These are phyloP conservation scores for Stegana nigrithorax DNA, from an alignment of 2,888 invertebrate species.

Conservation along the genomic window DNA sequence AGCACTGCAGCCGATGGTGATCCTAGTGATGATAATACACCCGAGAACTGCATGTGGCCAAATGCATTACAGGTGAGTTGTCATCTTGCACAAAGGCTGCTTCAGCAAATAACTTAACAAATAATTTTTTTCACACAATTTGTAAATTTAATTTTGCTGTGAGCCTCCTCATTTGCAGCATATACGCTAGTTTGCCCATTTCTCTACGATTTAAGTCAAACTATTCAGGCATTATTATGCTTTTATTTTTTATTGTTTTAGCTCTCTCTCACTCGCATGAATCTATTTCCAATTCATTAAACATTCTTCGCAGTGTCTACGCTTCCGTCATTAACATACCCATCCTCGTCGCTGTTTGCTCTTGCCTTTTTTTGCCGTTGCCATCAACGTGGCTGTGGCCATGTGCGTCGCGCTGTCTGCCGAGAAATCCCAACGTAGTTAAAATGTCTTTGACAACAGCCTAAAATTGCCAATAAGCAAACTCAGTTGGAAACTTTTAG, in stretches of 20 bases:
- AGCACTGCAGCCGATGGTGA: slow-evolving; percentile 20
- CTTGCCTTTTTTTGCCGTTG: slow-evolving; percentile 28
- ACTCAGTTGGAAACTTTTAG: background rate
- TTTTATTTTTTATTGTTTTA: no score
- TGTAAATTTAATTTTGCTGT: no score
- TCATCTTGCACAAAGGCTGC: no score
- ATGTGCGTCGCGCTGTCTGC: background rate
- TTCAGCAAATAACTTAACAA: no score
- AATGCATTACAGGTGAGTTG: slow-evolving; percentile 80
- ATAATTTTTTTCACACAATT: no score
- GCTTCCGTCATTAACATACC: no score
- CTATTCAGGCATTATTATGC: no score
- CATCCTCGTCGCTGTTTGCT: no score
- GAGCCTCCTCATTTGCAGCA: no score
- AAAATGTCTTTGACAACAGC: background rate
- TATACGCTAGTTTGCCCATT: no score
- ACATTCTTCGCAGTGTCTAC: slow-evolving; percentile 37
- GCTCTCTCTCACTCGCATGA: no score
- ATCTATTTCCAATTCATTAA: slow-evolving; percentile 49
- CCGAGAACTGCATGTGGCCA: slow-evolving; percentile 77
- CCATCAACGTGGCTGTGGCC: slow-evolving; percentile 34
- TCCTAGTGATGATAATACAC: slow-evolving; percentile 45
- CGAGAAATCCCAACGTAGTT: background rate
- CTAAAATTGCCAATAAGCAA: background rate
- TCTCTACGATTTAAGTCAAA: no score